Evolutionary conservation across 2,888 invertebrate genomes (phyloP).

Genomic region (Phorcus lineatus): DNA sequence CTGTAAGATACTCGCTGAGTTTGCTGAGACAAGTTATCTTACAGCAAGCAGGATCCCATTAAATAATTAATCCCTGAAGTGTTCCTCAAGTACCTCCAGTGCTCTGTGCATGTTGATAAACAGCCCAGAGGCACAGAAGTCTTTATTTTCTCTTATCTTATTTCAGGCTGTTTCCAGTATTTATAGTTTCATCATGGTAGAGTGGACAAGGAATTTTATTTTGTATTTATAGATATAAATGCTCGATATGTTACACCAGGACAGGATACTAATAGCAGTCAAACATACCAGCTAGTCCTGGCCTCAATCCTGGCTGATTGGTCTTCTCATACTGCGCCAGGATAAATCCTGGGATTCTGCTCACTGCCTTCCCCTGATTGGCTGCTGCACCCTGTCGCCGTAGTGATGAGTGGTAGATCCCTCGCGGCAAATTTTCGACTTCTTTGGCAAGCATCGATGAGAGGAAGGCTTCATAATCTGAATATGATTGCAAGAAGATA

Average conservation of each 20-base stretch:
- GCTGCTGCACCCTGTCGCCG: conserved; percentile 50
- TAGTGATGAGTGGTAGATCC: conserved; percentile 60
- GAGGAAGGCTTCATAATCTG: conserved; percentile 62
- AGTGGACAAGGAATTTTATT: too few species aligned
- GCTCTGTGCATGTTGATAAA: not conserved
- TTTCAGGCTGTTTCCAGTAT: too few species aligned
- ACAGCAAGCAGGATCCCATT: too few species aligned
- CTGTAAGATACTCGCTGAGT: too few species aligned
- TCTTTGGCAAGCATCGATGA: conserved; percentile 57
- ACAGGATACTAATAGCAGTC: not conserved
- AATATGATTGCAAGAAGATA: conserved; percentile 9
- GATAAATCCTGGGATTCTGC: conserved; percentile 60
- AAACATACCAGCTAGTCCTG: conserved; percentile 62
- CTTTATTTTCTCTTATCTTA: too few species aligned
- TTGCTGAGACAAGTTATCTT: too few species aligned
- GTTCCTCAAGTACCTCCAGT: not conserved
- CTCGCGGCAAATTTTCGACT: conserved; percentile 62
- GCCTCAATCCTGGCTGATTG: conserved; percentile 64
- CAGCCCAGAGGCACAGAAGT: not conserved
- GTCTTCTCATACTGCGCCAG: conserved; percentile 61
- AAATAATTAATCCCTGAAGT: too few species aligned
- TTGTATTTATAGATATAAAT: too few species aligned
- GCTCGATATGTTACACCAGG: too few species aligned
- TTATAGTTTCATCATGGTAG: too few species aligned
- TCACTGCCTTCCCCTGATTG: conserved; percentile 60